Evolutionary conservation across 2,113 vertebrate species (phyloP), one percentile per base, ranked within the genome.

Genomic region (Oenanthe melanoleuca): DNA sequence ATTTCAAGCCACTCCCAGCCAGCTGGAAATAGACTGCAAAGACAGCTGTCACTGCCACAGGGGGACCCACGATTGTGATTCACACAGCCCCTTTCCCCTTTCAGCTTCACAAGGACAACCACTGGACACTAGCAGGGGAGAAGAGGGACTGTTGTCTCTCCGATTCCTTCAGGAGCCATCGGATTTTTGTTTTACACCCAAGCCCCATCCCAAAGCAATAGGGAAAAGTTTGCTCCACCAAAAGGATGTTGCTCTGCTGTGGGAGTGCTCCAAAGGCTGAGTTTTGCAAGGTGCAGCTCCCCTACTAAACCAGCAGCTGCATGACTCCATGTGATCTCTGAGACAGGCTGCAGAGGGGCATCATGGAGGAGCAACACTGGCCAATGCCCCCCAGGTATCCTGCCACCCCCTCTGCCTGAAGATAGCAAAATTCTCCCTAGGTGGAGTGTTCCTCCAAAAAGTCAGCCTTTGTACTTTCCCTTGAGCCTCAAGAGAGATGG

Each of bases 31-130:
- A 2, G 4, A 53, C 56, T 47, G 50, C 9, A 5, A 81, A 42
- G 37, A 45, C 74, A 61, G 31, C 3, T 14, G 12, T n/a, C 5
- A 8, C 34, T 4, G 13, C 24, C 0, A 0, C 5, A 25, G 29
- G 19, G 22, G 15, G n/a, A 89, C 9, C 3, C 2, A 42, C 28
- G 45, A 18, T 37, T 26, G 57, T 55, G 22, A 67, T 66, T 57
- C 73, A 59, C 2, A 21, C 8, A n/a, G 23, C 17, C 6, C 13
- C 9, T 47, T 75, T 22, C 6, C 18, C 14, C n/a, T 49, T 49
- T 49, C 0, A 0, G 14, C 66, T 86, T 82, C 2, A 1, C 1
- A 5, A 45, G 22, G 12, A 11, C 37, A 67, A 37, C 44, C 31
- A 57, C 3, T 8, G 17, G 45, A 66, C 24, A 40, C 42, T 44